Percentiles rank a stretch among this genome's conserved stretches.
Conservation (phyloP, 1,140 invertebrate genomes). For the Parapsyche elsis region DNA sequence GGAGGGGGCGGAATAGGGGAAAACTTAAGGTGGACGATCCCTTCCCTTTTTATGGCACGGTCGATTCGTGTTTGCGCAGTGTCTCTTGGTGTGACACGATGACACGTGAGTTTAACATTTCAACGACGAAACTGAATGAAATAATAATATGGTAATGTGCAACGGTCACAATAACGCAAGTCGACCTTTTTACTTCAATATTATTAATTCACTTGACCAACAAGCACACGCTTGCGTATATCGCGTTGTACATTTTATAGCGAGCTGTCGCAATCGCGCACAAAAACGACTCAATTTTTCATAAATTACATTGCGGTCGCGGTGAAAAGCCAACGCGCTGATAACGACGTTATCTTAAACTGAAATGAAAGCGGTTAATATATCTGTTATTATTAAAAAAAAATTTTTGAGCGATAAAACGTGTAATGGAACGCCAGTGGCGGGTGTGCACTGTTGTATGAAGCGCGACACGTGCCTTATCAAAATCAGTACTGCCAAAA, state of each 20-base stretch:
- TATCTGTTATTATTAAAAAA: too few relatives aligned
- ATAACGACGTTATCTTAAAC: too few relatives aligned
- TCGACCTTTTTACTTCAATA: background rate
- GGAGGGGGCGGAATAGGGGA: background rate
- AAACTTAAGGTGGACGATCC: background rate
- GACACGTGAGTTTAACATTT: slow-evolving; percentile 14
- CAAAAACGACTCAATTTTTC: too few relatives aligned
- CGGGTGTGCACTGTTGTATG: too few relatives aligned
- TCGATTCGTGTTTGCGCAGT: slow-evolving; percentile 7
- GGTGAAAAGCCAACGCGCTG: too few relatives aligned
- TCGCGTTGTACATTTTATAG: background rate
- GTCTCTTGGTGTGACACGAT: background rate
- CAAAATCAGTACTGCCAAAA: too few relatives aligned
- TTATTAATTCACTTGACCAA: background rate
- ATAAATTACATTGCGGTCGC: too few relatives aligned
- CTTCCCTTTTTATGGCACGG: background rate
- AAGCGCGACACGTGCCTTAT: too few relatives aligned
- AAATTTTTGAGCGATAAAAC: too few relatives aligned
- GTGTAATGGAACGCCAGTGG: too few relatives aligned
- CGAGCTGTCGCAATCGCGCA: background rate
- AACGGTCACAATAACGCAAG: background rate
- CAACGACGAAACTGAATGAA: background rate
- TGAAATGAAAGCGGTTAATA: too few relatives aligned
- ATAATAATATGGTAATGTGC: slow-evolving; percentile 8
- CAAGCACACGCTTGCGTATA: background rate